These are phyloP conservation scores for Acleris literana DNA, from an alignment of 2,888 invertebrate species.

Conservation along the genomic window DNA sequence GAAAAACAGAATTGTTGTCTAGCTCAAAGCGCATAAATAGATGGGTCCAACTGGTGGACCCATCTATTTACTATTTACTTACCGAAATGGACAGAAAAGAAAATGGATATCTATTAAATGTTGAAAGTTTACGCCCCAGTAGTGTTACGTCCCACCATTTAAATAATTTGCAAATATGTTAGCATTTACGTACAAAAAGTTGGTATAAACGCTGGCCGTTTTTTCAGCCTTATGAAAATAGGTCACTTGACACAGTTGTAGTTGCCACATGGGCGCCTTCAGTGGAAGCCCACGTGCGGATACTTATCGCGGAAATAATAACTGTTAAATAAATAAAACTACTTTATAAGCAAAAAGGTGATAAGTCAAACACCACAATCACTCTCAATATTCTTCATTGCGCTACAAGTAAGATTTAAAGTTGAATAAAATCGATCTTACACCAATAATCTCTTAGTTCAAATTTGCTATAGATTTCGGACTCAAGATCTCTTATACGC, in stretches of 20 bases:
- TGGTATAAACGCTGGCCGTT: background rate
- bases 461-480: conserved; percentile 2
- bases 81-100: too few relatives aligned
- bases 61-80: too few relatives aligned
- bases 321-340: conserved; percentile 51
- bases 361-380: background rate
- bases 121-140: too few relatives aligned
- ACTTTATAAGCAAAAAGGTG: background rate
- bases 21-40: too few relatives aligned
- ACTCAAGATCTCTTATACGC: conserved; percentile 24
- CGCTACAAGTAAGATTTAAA: background rate
- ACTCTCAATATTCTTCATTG: background rate
- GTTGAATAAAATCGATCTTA: background rate
- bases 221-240: conserved; percentile 33
- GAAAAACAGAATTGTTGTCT: too few relatives aligned
- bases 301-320: conserved; percentile 58
- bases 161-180: background rate
- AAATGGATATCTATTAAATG: too few relatives aligned
- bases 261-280: conserved; percentile 43
- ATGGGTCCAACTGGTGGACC: too few relatives aligned
- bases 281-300: conserved; percentile 67
- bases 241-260: conserved; percentile 40
- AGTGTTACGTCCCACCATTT: too few relatives aligned
- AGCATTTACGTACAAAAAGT: background rate
- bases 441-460: background rate